A percentile compares a stretch with the other conserved stretches of the same genome.
Evolutionary conservation across 2,888 invertebrate species (phyloP).

Genomic region (Drosophila neotestacea): DNA sequence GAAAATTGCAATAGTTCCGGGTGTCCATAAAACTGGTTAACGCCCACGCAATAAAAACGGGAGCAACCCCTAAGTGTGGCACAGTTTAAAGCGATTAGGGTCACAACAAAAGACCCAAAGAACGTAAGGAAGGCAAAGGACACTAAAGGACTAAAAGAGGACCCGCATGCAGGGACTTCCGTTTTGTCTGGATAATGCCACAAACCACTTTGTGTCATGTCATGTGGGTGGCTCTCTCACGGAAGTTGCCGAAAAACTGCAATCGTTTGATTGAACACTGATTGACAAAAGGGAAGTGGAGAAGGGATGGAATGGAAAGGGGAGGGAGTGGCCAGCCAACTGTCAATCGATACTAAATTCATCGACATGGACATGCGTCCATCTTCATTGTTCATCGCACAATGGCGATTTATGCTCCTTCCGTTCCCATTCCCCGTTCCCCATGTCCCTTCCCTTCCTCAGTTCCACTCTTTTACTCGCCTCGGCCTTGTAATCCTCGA

Average conservation of each 20-base stretch:
- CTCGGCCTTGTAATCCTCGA: constrained; percentile 67
- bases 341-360: constrained; percentile 67
- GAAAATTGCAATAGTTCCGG: constrained; percentile 68
- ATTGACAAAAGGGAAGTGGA: constrained; percentile 60
- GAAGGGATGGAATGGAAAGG: background rate
- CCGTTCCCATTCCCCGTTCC: constrained; percentile 4
- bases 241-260: constrained; percentile 75
- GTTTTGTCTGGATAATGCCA: constrained; percentile 39
- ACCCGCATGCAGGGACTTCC: constrained; percentile 73
- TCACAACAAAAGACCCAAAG: constrained; percentile 54
- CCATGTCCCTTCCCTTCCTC: background rate
- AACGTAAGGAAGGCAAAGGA: constrained; percentile 51
- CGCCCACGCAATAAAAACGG: constrained; percentile 72
- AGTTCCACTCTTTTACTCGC: constrained; percentile 1
- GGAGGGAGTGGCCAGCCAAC: constrained; percentile 41
- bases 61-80: constrained; percentile 65
- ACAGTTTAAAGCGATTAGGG: constrained; percentile 78
- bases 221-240: constrained; percentile 60
- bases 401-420: constrained; percentile 61
- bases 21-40: constrained; percentile 67
- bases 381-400: constrained; percentile 61
- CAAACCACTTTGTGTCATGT: constrained; percentile 39
- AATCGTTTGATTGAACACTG: constrained; percentile 72
- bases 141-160: constrained; percentile 35
- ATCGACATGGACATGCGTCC: constrained; percentile 55